Evolutionary conservation across 2,113 vertebrate genomes (phyloP).

Genomic region (Aythya baeri): DNA sequence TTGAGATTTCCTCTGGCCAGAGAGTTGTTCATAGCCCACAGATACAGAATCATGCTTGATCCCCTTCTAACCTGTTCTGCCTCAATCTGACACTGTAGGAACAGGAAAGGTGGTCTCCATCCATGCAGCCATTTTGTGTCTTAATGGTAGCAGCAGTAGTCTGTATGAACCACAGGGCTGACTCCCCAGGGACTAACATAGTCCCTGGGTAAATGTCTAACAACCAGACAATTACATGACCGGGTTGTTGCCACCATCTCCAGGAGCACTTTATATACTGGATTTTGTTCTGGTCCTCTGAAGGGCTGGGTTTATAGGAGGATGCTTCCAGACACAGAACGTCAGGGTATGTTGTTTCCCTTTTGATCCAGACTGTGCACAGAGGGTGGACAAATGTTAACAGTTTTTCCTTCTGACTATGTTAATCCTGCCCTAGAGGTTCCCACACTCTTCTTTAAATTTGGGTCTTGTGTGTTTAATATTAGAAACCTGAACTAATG

Average conservation of each 20-base stretch:
- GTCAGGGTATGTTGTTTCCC: background rate
- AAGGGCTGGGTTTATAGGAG: background rate
- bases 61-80: background rate
- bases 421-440: background rate
- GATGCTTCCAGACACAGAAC: background rate
- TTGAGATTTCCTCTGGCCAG: background rate
- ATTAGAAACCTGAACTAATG: slow-evolving; percentile 42
- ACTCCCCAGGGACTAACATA: rapidly evolving
- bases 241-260: background rate
- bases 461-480: background rate
- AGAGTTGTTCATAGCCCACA: background rate
- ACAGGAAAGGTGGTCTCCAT: background rate
- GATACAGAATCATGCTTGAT: background rate
- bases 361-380: background rate
- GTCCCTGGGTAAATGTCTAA: background rate
- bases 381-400: background rate
- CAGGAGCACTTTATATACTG: background rate
- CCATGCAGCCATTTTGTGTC: background rate
- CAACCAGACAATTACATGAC: background rate
- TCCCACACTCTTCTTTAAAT: slow-evolving; percentile 17
- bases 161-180: background rate
- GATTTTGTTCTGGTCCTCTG: background rate
- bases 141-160: background rate
- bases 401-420: background rate
- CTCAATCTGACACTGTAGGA: background rate